Evolutionary conservation across 2,113 vertebrate species (phyloP), one percentile per base, ranked within the genome.

Genomic region (Acrocephalus arundinaceus): DNA sequence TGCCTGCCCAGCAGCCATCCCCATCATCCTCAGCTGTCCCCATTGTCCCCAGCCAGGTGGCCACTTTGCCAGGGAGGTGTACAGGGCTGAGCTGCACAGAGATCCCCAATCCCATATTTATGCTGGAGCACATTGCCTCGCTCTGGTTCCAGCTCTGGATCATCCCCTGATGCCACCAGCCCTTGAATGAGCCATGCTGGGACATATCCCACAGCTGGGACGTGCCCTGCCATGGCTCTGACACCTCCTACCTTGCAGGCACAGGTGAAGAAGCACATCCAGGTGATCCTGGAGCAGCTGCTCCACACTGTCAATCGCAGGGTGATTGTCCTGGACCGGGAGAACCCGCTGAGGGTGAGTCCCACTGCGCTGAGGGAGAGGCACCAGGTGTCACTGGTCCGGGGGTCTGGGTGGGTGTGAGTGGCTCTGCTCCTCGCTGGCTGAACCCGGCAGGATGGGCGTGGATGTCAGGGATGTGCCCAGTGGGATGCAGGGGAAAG

Each of bases 291-390:
- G 93, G 95, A 96, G 83, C 31, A 0, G 73, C 94, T 97, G 85
- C 90, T 97, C 31, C 96, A 54, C 78, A 93, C 95, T 0, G 90
- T 97, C 62, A 97, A 81, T 11, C 31, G 54, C 37, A 72, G 96
- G 65, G 95, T 97, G 49, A 96, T 97, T 8, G 39, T 93, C 37
- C 93, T 97, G 82, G 97, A 94, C 24, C 80, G 93, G 58, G 96
- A 97, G 70, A 92, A 72, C 71, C 13, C 24, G 10, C 85, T 96
- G 52, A 79, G 95, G 68, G 96, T 97, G 73, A 97, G 97, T 96
- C 27, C 65, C 54, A 2, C 49, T 2, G 79, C 3, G 15, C 0
- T 16, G 1, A 0, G 1, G 61, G 79, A 37, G 19, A 6, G 18
- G 28, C 7, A 1, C 1, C 17, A 10, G 33, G 20, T 4, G 7